These are phyloP conservation scores for Lepidochitona cinerea DNA, from an alignment of 2,888 invertebrate genomes.

Conservation along the genomic window DNA sequence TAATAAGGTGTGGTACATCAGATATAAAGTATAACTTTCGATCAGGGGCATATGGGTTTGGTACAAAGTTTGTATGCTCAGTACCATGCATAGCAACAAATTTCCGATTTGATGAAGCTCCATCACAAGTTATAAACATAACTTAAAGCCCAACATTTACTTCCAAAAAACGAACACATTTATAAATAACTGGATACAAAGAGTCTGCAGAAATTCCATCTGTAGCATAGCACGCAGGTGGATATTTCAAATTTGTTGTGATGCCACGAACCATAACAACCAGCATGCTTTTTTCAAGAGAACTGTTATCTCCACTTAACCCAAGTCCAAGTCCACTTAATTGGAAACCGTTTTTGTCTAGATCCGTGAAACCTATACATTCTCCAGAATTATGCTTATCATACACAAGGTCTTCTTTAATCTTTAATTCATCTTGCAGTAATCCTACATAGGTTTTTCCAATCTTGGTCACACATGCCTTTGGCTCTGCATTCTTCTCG, in stretches of 20 bases:
- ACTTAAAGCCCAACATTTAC: not conserved
- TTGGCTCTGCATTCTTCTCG: not conserved
- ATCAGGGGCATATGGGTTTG: not conserved
- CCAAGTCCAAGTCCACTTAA: not conserved
- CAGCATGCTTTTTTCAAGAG: not conserved
- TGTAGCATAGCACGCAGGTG: not conserved
- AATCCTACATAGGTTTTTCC: not conserved
- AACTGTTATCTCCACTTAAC: not conserved
- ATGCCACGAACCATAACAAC: constrained; percentile 12
- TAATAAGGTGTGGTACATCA: constrained; percentile 8
- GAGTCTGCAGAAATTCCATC: not conserved
- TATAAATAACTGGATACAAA: not conserved
- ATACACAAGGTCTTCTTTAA: not conserved
- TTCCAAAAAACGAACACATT: not conserved
- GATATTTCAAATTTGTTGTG: constrained; percentile 3
- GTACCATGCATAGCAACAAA: constrained; percentile 2
- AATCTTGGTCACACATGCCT: not conserved
- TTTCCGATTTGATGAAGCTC: constrained; percentile 7
- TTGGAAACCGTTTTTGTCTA: not conserved
- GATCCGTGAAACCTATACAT: not conserved
- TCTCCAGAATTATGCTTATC: not conserved
- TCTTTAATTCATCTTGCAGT: constrained; percentile 11
- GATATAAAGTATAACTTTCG: constrained; percentile 10
- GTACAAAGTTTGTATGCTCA: not conserved
- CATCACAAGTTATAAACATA: constrained; percentile 3